These are phyloP conservation scores for Haemorhous mexicanus DNA, from an alignment of 2,113 vertebrate species.

Conservation along the genomic window DNA sequence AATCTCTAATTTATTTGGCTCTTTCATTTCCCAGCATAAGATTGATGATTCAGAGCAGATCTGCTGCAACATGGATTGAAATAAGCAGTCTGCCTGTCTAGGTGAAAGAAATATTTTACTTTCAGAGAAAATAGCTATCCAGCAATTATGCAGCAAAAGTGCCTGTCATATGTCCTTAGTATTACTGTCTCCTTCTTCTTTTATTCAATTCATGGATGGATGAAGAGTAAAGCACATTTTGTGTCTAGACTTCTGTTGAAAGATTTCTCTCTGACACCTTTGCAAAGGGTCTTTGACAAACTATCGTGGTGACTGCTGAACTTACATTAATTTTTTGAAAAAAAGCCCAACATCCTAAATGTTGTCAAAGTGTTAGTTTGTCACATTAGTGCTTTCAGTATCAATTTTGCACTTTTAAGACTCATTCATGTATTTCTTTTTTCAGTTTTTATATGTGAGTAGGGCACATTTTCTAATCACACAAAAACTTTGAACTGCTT, in stretches of 20 bases:
- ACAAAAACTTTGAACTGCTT: not conserved
- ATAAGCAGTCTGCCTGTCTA: not conserved
- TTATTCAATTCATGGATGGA: not conserved
- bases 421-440: not conserved
- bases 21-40: not conserved
- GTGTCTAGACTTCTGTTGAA: not conserved
- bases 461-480: not conserved
- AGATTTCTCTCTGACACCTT: not conserved
- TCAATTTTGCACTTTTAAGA: not conserved
- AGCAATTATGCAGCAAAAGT: not conserved
- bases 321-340: not conserved
- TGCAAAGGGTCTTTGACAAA: not conserved
- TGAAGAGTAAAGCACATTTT: not conserved
- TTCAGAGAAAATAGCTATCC: not conserved
- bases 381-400: not conserved
- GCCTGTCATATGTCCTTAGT: not conserved
- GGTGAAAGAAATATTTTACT: not conserved
- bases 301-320: not conserved
- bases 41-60: not conserved
- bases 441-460: not conserved
- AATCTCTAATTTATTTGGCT: not conserved
- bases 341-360: not conserved
- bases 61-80: not conserved
- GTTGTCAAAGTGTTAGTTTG: not conserved
- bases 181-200: not conserved